Evolutionary conservation across 2,888 invertebrate species (phyloP).

Genomic region (Balanococcus diminutus): DNA sequence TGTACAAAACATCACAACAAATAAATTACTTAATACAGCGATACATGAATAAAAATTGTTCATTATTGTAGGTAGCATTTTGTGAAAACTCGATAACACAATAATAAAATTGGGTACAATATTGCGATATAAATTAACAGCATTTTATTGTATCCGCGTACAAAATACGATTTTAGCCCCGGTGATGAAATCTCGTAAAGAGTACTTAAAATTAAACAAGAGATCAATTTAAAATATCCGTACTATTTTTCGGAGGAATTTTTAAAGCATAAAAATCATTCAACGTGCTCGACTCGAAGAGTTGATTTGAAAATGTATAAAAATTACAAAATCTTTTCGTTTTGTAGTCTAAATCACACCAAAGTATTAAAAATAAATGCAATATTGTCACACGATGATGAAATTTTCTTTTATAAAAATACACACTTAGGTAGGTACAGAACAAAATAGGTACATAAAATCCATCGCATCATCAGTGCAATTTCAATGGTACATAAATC

Average conservation of each 20-base stretch:
- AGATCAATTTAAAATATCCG: conserved; percentile 1
- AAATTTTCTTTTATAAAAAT: background rate
- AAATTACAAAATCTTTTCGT: background rate
- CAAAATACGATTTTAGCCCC: background rate
- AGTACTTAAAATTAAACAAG: background rate
- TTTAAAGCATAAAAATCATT: background rate
- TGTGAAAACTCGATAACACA: background rate
- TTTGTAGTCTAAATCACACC: background rate
- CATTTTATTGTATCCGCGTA: background rate
- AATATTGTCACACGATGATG: conserved; percentile 22
- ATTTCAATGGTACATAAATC: background rate
- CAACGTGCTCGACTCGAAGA: background rate
- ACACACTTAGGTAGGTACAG: background rate
- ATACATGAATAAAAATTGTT: background rate
- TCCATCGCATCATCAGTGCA: background rate
- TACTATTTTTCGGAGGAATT: background rate
- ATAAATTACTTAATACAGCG: conserved; percentile 1
- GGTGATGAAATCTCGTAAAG: background rate
- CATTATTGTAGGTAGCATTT: background rate
- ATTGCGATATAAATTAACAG: background rate
- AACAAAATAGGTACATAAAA: background rate
- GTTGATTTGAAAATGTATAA: background rate
- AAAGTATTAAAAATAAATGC: conserved; percentile 15
- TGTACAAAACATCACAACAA: conserved; percentile 32
- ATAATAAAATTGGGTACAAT: background rate